A percentile compares a stretch with the other conserved stretches of the same genome.
These are phyloP conservation scores for Meloidogyne hapla DNA, from an alignment of 1,140 invertebrate species.

Conservation along the genomic window DNA sequence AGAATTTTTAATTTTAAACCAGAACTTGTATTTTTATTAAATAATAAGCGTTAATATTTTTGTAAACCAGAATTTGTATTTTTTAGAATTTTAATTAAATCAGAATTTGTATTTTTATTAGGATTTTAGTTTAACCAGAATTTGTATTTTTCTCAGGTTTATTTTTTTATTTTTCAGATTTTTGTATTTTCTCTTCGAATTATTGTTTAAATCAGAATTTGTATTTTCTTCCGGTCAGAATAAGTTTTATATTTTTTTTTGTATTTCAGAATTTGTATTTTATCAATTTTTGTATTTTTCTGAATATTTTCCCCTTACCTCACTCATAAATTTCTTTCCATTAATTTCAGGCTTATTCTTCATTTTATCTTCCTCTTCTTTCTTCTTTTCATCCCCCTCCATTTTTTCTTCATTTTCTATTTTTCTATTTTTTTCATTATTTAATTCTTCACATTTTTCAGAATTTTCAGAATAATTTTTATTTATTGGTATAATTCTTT, in stretches of 20 bases:
- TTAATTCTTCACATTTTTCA: constrained; percentile 18
- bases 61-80: neutral
- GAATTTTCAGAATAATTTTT: no score
- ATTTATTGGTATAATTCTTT: no score
- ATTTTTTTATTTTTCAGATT: no score
- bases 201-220: neutral
- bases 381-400: neutral
- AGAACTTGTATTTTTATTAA: neutral
- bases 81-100: neutral
- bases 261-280: neutral
- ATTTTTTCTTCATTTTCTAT: neutral
- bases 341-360: constrained; percentile 11
- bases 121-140: neutral
- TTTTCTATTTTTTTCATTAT: constrained; percentile 12
- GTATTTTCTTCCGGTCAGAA: neutral
- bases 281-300: neutral
- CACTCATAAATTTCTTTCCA: neutral
- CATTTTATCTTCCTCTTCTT: neutral
- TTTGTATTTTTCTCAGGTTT: neutral
- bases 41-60: neutral
- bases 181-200: neutral
- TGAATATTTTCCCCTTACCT: constrained; percentile 11
- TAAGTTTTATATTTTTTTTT: neutral
- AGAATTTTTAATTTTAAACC: neutral
- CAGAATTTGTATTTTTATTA: neutral